Base-by-base conservation (phyloP, 1,140 invertebrate species). In the Caenorhabditis remanei region DNA sequence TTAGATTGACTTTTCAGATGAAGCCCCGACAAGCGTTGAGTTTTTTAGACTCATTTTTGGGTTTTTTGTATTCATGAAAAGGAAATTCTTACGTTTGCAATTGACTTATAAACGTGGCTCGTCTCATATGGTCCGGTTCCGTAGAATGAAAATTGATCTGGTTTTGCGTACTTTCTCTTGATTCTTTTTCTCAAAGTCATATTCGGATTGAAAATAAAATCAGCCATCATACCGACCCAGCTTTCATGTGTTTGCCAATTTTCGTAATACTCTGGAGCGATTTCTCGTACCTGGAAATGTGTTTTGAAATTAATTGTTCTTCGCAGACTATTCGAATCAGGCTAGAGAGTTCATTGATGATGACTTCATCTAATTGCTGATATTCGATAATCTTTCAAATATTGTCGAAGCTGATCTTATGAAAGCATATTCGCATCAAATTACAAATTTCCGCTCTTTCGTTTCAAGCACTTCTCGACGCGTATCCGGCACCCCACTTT, bases 221-320 rank as follows among this genome's bases (percentile, higher is more conserved):
- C 97, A 90, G 96, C 99, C 2, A 99, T 94, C 0, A 99, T 97
- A 71, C 95, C 95, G 0, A 95, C 94, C 98, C 98, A 99, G 16
- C 97, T 98, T 90, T 95, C 94, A 92, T 99, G 98, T 89, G 97
- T 96, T 0, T 97, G 97, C 87, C 99, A 94, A 91, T 96, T 94
- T 87, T 99, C 96, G 93, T 99, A 99, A 93, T 96, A 99, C 93
- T 99, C 98, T 0, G 96, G 93, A 0, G 98, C 98, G 89, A 99
- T 98, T 90, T 95, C 95, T 93, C 96, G 96, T 0, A 99, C 96
- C 96, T 97, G 91, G 88, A 90, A 53, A 61, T 58, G 14, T 21
- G 19, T 5, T 21, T 8, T 58, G 56, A n/a, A 21, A 8, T 11
- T 58, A n/a, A 21, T 58, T 19, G 21, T 58, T n/a, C 19, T 58